phyloP scores from a whole-genome alignment of 1,140 invertebrate genomes.

The Aphaenogaster rudis region DNA sequence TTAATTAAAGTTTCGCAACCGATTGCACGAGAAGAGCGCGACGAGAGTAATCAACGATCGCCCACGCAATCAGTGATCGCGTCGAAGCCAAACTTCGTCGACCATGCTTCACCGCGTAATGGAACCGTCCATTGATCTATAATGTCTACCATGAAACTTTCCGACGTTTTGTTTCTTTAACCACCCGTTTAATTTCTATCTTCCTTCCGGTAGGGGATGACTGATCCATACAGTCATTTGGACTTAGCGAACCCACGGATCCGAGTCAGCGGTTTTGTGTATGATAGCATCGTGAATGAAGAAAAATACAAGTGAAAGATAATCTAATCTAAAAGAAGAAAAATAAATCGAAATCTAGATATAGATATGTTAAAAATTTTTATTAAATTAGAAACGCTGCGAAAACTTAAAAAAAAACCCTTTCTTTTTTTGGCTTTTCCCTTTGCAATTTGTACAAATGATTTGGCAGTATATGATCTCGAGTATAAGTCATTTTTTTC shows the following conservation, averaged over 20 bases:
- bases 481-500: not conserved
- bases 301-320: not conserved
- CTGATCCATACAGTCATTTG: not conserved
- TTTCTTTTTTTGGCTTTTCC: not conserved
- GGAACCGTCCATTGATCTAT: slow-evolving; percentile 48
- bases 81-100: slow-evolving; percentile 76
- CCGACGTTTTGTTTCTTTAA: slow-evolving; percentile 43
- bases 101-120: slow-evolving; percentile 62
- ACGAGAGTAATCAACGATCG: slow-evolving; percentile 74
- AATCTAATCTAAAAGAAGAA: not conserved
- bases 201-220: not conserved
- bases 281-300: not conserved
- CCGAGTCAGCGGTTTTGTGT: not conserved
- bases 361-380: not conserved
- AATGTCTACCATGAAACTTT: slow-evolving; percentile 51
- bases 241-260: not conserved
- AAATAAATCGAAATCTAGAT: not conserved
- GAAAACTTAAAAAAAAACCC: not conserved
- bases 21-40: slow-evolving; percentile 73
- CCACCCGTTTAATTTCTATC: slow-evolving; percentile 21
- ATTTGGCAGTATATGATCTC: not conserved
- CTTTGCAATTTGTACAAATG: slow-evolving; percentile 29
- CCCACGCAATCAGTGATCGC: slow-evolving; percentile 75
- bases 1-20: slow-evolving; percentile 80
- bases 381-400: not conserved